These are phyloP conservation scores for Cyphomyrmex costatus DNA, from an alignment of 1,140 invertebrate genomes.

Conservation along the genomic window DNA sequence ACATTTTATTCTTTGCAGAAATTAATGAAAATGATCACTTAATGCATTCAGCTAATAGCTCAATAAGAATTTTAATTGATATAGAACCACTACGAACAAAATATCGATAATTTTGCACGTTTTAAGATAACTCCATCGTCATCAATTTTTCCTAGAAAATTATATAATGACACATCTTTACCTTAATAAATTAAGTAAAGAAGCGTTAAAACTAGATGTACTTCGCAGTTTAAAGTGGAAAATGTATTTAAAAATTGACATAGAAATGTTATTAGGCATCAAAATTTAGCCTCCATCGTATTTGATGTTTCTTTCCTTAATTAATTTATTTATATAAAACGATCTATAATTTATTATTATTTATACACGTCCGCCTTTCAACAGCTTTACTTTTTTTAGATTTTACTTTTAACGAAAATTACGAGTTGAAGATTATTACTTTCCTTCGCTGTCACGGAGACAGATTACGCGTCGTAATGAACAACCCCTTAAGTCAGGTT, in stretches of 20 bases:
- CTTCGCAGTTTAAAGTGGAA: too few species aligned
- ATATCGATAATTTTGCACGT: neutral
- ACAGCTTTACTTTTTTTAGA: neutral
- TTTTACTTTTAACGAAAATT: neutral
- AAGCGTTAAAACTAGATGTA: too few species aligned
- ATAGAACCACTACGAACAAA: neutral
- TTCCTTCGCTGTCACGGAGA: slow-evolving; percentile 13
- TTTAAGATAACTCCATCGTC: too few species aligned
- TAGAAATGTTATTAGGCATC: too few species aligned
- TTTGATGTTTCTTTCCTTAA: too few species aligned
- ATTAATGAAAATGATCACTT: slow-evolving; percentile 21
- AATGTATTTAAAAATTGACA: too few species aligned
- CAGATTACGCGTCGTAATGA: slow-evolving; percentile 60
- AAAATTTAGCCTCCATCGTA: too few species aligned
- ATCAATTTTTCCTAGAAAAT: neutral
- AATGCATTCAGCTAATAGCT: neutral
- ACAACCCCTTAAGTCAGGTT: neutral
- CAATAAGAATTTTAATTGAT: neutral
- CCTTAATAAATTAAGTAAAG: too few species aligned
- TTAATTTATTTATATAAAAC: too few species aligned
- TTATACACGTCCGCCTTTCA: too few species aligned
- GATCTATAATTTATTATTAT: too few species aligned
- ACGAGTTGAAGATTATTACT: neutral
- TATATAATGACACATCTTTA: neutral
- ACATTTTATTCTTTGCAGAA: neutral